Evolutionary conservation across 30 jellyfish, hydroid and myxozoan species (phyloP).

Genomic region (Pseudorhiza aurosa): DNA sequence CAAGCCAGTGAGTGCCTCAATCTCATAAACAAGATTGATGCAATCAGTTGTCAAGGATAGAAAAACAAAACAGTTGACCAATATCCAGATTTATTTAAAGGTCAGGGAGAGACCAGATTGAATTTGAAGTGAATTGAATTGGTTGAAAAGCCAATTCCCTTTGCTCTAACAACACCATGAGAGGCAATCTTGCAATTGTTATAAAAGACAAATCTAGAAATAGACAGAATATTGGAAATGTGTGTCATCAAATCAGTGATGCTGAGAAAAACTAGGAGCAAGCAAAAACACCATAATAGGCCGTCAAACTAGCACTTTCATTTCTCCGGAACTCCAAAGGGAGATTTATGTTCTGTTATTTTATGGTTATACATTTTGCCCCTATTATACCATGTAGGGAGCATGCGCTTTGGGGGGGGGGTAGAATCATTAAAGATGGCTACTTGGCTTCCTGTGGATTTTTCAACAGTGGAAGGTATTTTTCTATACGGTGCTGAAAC

Average conservation of each 20-base stretch:
- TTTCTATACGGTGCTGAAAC: no score
- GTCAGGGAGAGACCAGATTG: constrained; percentile 53
- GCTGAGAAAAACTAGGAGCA: no score
- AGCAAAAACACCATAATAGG: no score
- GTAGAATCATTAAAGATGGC: no score
- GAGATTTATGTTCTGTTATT: no score
- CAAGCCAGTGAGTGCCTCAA: constrained; percentile 27
- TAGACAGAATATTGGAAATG: constrained; percentile 42
- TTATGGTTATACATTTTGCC: no score
- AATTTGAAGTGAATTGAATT: constrained; percentile 19
- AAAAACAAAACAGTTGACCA: not conserved
- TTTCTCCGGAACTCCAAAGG: no score
- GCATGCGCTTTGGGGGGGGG: no score
- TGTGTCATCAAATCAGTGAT: constrained; percentile 58
- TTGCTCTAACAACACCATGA: constrained; percentile 56
- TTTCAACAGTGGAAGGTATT: no score
- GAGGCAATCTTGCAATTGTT: constrained; percentile 48
- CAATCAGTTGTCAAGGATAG: not conserved
- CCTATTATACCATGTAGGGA: no score
- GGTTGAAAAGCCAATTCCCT: constrained; percentile 42
- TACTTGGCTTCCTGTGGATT: no score
- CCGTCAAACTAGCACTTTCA: no score
- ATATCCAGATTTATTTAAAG: constrained; percentile 32
- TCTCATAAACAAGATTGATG: constrained; percentile 29
- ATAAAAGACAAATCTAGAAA: constrained; percentile 25